Evolutionary conservation across 2,797 vertebrate genomes (phyloP).

Genomic region (Clangula hyemalis): DNA sequence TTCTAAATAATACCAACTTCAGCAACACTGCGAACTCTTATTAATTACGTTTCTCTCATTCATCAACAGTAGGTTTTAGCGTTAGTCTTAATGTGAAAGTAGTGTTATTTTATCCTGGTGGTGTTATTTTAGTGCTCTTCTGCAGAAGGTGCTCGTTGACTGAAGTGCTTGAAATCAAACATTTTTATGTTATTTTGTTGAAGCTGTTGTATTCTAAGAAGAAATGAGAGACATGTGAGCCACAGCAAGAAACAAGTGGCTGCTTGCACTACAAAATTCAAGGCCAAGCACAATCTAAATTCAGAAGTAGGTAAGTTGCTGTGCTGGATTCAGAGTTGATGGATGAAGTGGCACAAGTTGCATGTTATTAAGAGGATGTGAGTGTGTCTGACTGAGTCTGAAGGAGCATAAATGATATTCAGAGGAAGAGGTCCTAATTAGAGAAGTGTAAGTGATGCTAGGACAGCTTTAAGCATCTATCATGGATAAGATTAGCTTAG

Average conservation of each 20-base stretch:
- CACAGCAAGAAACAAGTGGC: slow-evolving; percentile 26
- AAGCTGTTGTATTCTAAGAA: neutral
- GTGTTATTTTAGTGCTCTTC: slow-evolving; percentile 69
- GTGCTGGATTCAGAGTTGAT: neutral
- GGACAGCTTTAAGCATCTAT: neutral
- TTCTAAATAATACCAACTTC: slow-evolving; percentile 63
- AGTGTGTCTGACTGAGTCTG: slow-evolving; percentile 16
- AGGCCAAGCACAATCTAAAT: neutral
- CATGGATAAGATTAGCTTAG: neutral
- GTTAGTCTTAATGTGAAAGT: slow-evolving; percentile 41
- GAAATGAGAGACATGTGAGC: neutral
- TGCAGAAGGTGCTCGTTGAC: slow-evolving; percentile 65
- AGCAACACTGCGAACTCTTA: neutral
- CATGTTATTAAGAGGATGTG: neutral
- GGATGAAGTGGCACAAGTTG: neutral
- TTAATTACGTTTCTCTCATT: slow-evolving; percentile 68
- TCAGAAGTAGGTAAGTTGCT: neutral
- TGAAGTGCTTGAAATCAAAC: slow-evolving; percentile 71
- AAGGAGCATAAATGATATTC: slow-evolving; percentile 3
- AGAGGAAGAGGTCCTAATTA: neutral
- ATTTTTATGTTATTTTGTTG: slow-evolving; percentile 68
- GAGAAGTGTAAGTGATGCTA: neutral
- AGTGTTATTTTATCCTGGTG: slow-evolving; percentile 36
- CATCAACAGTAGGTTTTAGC: slow-evolving; percentile 59
- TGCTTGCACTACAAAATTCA: neutral